These are phyloP conservation scores for Syrphus vitripennis DNA, from an alignment of 2,888 invertebrate genomes.

Conservation along the genomic window DNA sequence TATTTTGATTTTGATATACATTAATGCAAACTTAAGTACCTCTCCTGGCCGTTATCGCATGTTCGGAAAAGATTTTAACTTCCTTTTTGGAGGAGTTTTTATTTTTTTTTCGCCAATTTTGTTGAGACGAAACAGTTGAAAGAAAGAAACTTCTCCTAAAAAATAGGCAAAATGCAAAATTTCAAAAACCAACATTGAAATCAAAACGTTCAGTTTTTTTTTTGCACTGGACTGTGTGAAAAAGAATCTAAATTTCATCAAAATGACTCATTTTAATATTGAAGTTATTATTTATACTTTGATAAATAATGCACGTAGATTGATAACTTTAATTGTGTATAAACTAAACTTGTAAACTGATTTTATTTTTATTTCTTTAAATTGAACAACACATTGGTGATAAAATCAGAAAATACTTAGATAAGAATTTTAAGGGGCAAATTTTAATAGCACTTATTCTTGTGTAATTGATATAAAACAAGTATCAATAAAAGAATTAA, in stretches of 20 bases:
- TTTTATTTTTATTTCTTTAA: background rate
- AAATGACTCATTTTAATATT: background rate
- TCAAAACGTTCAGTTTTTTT: too few relatives aligned
- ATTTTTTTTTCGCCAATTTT: too few relatives aligned
- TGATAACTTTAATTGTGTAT: background rate
- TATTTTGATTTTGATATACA: too few relatives aligned
- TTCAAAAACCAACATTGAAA: too few relatives aligned
- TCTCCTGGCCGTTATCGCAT: too few relatives aligned
- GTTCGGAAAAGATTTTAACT: too few relatives aligned
- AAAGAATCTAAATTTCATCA: background rate
- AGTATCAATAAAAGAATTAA: background rate
- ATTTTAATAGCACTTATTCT: background rate
- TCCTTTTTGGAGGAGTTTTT: too few relatives aligned
- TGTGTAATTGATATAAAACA: background rate
- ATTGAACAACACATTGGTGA: background rate
- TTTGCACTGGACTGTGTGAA: too few relatives aligned
- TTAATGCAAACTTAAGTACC: too few relatives aligned
- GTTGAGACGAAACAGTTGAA: too few relatives aligned
- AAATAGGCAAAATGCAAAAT: too few relatives aligned
- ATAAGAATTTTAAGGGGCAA: background rate
- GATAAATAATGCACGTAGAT: background rate
- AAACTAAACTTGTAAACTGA: background rate
- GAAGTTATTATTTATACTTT: background rate
- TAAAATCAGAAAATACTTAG: background rate
- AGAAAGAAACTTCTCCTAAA: too few relatives aligned